These are phyloP conservation scores for Sapayoa aenigma DNA, from an alignment of 2,113 vertebrate genomes.

Conservation along the genomic window DNA sequence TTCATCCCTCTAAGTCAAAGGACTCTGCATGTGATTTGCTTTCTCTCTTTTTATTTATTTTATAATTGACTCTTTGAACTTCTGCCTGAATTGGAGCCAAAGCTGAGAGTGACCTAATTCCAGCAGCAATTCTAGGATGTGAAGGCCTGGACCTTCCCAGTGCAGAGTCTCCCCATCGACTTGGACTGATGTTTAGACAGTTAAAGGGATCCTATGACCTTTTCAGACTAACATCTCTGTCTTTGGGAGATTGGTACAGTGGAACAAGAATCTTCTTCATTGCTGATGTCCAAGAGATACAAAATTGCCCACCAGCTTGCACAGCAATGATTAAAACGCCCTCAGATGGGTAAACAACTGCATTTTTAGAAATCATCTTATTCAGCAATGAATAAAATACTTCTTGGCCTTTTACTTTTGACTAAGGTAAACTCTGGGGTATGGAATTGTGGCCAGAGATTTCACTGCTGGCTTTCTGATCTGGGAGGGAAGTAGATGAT, in stretches of 20 bases:
- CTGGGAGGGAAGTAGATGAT: neutral
- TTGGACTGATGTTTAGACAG: neutral
- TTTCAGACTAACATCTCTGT: neutral
- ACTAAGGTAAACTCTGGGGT: neutral
- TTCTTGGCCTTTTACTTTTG: neutral
- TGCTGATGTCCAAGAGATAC: neutral
- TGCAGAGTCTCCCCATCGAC: neutral
- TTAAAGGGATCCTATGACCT: neutral
- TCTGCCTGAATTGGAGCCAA: slow-evolving; percentile 21
- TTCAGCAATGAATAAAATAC: neutral
- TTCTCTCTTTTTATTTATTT: slow-evolving; percentile 37
- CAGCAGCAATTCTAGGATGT: neutral
- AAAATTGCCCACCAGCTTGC: neutral
- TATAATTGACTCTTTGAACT: slow-evolving; percentile 42
- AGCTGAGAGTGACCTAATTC: slow-evolving; percentile 4
- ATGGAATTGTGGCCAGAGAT: neutral
- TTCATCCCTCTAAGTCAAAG: neutral
- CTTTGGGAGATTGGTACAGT: neutral
- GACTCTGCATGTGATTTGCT: slow-evolving; percentile 12
- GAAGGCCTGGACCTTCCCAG: neutral
- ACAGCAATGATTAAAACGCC: neutral
- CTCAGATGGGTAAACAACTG: neutral
- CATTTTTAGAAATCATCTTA: neutral
- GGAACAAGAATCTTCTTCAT: neutral
- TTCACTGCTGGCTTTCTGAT: neutral